Conservation (phyloP, 2,113 vertebrate genomes). For the Lepus timidus region DNA sequence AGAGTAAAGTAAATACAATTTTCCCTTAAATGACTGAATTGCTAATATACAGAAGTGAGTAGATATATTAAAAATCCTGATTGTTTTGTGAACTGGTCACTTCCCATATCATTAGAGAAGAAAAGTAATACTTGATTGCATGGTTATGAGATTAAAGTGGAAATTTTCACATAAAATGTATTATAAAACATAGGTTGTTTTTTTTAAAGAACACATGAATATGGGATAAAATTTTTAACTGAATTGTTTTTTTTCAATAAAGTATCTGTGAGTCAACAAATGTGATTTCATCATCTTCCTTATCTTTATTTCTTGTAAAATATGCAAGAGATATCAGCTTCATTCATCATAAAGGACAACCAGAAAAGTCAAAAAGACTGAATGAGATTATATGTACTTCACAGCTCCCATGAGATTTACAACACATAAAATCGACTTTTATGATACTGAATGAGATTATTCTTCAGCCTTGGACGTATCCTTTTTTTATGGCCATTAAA, state of each 20-base stretch:
- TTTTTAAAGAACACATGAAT: neutral
- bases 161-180: neutral
- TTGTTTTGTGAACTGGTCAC: neutral
- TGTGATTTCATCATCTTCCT: conserved; percentile 19
- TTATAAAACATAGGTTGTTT: neutral
- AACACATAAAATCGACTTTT: conserved; percentile 79
- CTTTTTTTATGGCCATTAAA: conserved; percentile 79
- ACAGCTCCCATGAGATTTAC: conserved; percentile 73
- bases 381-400: conserved; percentile 46
- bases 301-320: conserved; percentile 57
- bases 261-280: neutral
- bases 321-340: conserved; percentile 47
- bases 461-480: conserved; percentile 64
- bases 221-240: neutral
- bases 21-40: neutral
- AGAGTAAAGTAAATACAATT: neutral
- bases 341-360: conserved; percentile 54
- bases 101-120: neutral
- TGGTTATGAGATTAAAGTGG: neutral
- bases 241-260: conserved; percentile 18
- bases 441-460: conserved; percentile 60
- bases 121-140: neutral
- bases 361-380: conserved; percentile 62
- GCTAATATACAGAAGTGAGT: neutral
- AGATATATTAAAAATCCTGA: neutral